Evolutionary conservation across 1,140 invertebrate species (phyloP).

Genomic region (Tenebrio molitor): DNA sequence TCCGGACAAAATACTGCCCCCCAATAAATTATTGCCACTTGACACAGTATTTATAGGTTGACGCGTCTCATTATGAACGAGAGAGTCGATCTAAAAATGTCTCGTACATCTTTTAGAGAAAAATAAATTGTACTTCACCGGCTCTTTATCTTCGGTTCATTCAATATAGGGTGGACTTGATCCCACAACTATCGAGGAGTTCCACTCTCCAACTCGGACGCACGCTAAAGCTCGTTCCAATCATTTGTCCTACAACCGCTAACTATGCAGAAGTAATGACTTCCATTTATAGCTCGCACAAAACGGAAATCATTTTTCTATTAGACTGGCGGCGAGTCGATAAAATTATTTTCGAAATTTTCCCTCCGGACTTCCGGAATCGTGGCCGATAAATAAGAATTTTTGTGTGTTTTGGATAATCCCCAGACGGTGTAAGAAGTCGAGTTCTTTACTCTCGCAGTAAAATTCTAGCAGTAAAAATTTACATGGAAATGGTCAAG

Average conservation of each 20-base stretch:
- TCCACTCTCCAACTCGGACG: conserved; percentile 19
- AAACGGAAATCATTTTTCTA: conserved; percentile 29
- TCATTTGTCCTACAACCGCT: conserved; percentile 34
- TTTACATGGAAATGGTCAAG: conserved; percentile 46
- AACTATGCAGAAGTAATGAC: conserved; percentile 39
- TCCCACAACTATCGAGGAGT: conserved; percentile 28
- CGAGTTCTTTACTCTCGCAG: conserved; percentile 27
- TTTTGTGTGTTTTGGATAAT: conserved; percentile 19
- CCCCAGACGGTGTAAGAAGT: conserved; percentile 21
- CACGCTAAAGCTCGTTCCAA: conserved; percentile 30
- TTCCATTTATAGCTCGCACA: conserved; percentile 35
- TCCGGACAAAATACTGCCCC: neutral
- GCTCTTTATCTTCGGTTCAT: conserved; percentile 21
- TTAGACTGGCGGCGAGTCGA: no score
- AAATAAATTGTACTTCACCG: conserved; percentile 20
- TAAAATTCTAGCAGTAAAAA: conserved; percentile 41
- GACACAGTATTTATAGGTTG: conserved; percentile 24
- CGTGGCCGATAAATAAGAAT: neutral
- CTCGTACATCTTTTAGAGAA: conserved; percentile 32
- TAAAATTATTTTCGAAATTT: no score
- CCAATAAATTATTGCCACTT: conserved; percentile 37
- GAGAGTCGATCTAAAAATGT: conserved; percentile 7
- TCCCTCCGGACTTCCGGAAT: neutral
- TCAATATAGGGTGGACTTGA: conserved; percentile 25
- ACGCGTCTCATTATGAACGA: conserved; percentile 17